Conservation (phyloP, 2,113 vertebrate genomes). For the Trematomus loennbergii region DNA sequence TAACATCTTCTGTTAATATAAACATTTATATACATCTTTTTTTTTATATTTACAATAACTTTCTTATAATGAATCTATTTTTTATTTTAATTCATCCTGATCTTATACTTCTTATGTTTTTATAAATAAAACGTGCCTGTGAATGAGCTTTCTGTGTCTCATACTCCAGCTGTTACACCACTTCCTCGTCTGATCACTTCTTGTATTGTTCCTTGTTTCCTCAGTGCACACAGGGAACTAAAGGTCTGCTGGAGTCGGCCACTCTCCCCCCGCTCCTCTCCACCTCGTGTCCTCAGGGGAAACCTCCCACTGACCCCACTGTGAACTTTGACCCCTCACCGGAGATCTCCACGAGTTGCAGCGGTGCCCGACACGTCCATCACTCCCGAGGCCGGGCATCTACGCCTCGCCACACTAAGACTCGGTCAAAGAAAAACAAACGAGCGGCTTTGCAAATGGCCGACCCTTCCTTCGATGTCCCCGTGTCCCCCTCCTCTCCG, state of each 20-base stretch:
- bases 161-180: conserved; percentile 1
- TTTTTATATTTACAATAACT: too few relatives aligned
- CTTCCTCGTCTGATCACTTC: conserved; percentile 15
- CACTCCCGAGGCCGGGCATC: conserved; percentile 19
- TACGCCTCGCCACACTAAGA: conserved; percentile 40
- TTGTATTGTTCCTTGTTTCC: neutral
- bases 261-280: conserved; percentile 66
- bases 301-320: conserved; percentile 52
- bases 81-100: too few relatives aligned
- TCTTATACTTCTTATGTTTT: too few relatives aligned
- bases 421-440: conserved; percentile 58
- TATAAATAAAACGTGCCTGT: too few relatives aligned
- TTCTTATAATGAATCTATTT: too few relatives aligned
- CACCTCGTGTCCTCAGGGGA: conserved; percentile 75
- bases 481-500: conserved; percentile 47
- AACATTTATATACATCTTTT: too few relatives aligned
- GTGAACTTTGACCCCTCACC: conserved; percentile 49
- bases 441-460: conserved; percentile 39
- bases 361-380: conserved; percentile 8
- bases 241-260: conserved; percentile 76
- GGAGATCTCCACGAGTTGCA: conserved; percentile 36
- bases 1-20: too few relatives aligned
- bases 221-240: conserved; percentile 77
- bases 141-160: too few relatives aligned
- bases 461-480: conserved; percentile 38